phyloP scores from a whole-genome alignment of 2,797 vertebrate species.

The Crossoptilon crossoptilon region DNA sequence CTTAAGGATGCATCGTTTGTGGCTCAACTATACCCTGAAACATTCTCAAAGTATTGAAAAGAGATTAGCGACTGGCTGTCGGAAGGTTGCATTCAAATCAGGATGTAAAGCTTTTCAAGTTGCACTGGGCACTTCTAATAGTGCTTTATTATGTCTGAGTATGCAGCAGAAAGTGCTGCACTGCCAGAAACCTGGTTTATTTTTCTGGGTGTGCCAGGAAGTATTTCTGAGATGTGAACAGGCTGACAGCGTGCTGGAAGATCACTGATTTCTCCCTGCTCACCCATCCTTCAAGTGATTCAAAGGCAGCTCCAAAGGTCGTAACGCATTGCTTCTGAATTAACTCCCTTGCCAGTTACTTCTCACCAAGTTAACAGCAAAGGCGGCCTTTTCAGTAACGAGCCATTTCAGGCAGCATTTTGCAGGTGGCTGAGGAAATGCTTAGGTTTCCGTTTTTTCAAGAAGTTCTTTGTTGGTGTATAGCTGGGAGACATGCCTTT shows the following conservation, averaged over 20 bases:
- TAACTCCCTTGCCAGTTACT: not conserved
- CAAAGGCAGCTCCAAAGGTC: not conserved
- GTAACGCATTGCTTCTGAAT: not conserved
- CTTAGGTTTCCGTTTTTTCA: not conserved
- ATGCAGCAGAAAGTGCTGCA: not conserved
- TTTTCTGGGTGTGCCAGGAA: not conserved
- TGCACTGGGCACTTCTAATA: not conserved
- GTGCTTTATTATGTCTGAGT: not conserved
- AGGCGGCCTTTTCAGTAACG: not conserved
- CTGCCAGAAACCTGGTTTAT: not conserved
- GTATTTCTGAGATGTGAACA: rapidly evolving
- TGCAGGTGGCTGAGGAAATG: not conserved
- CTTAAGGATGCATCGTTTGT: not conserved
- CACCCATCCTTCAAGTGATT: too few species aligned
- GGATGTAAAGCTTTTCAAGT: not conserved
- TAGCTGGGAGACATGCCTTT: not conserved
- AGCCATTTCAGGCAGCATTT: rapidly evolving
- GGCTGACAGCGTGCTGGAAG: not conserved
- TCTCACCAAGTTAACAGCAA: not conserved
- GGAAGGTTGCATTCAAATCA: not conserved
- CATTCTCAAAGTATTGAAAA: not conserved
- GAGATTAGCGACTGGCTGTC: not conserved
- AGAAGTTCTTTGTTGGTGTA: not conserved
- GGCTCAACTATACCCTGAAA: not conserved
- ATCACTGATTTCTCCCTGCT: not conserved